Evolutionary conservation across 2,888 invertebrate genomes (phyloP).

Genomic region (Sphaerophoria rueppellii): DNA sequence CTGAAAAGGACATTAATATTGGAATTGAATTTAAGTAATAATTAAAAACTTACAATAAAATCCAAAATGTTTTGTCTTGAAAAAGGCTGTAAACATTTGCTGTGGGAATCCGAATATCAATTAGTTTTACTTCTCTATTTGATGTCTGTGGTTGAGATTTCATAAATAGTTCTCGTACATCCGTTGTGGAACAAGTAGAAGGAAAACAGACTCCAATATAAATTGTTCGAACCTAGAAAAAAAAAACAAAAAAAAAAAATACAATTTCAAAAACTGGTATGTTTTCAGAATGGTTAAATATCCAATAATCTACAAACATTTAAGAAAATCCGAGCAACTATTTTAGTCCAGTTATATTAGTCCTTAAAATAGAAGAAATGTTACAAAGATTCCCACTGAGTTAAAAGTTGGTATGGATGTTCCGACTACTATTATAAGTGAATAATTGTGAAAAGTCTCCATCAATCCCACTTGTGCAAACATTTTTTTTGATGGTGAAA

Average conservation of each 20-base stretch:
- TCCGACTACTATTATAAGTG: no score
- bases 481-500: no score
- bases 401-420: no score
- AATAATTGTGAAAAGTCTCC: no score
- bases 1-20: slow-evolving; percentile 79
- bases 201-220: slow-evolving; percentile 91
- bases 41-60: slow-evolving; percentile 85
- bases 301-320: no score
- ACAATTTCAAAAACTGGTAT: neutral
- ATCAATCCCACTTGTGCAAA: no score
- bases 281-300: no score
- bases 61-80: slow-evolving; percentile 88
- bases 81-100: slow-evolving; percentile 86
- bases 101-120: slow-evolving; percentile 87
- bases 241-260: neutral
- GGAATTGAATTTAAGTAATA: slow-evolving; percentile 60
- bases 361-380: no score
- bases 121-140: slow-evolving; percentile 84
- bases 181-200: slow-evolving; percentile 85
- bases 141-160: slow-evolving; percentile 83
- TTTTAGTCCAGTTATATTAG: no score
- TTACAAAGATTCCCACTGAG: no score
- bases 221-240: slow-evolving; percentile 85
- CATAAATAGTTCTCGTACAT: slow-evolving; percentile 85
- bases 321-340: no score